A percentile compares a stretch with the other conserved stretches of the same genome.
Evolutionary conservation across 2,888 invertebrate genomes (phyloP).

Genomic region (Plutella xylostella): DNA sequence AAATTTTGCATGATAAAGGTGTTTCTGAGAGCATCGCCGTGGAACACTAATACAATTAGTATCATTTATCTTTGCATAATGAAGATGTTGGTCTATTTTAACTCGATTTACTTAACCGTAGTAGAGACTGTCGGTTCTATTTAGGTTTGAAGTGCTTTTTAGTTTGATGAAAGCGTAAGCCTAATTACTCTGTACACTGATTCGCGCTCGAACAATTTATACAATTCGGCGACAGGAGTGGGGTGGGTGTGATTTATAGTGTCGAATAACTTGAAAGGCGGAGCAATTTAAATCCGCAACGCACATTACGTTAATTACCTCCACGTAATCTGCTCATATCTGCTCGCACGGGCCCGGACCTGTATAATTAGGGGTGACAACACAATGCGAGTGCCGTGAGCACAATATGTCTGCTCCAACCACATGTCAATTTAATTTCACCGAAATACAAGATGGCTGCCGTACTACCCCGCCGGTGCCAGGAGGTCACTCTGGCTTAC

Average conservation of each 20-base stretch:
- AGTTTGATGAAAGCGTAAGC: background rate
- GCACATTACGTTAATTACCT: slow-evolving; percentile 54
- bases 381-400: slow-evolving; percentile 48
- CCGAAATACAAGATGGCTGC: slow-evolving; percentile 61
- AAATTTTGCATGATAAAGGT: slow-evolving; percentile 34
- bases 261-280: slow-evolving; percentile 29
- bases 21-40: slow-evolving; percentile 14
- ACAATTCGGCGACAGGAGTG: slow-evolving; percentile 13
- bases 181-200: slow-evolving; percentile 1
- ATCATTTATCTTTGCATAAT: slow-evolving; percentile 2
- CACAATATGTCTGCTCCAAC: slow-evolving; percentile 60
- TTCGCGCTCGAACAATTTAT: slow-evolving; percentile 1
- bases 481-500: slow-evolving; percentile 16
- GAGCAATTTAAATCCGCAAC: slow-evolving; percentile 39
- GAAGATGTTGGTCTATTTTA: slow-evolving; percentile 3
- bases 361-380: slow-evolving; percentile 65
- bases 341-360: slow-evolving; percentile 26
- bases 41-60: background rate
- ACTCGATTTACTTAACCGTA: slow-evolving; percentile 1
- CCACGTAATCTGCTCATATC: slow-evolving; percentile 51
- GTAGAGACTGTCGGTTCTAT: background rate
- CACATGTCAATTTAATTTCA: slow-evolving; percentile 68
- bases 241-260: slow-evolving; percentile 31
- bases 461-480: slow-evolving; percentile 29
- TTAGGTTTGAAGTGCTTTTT: background rate